A percentile compares a stretch with the other conserved stretches of the same genome.
Evolutionary conservation across 2,797 vertebrate genomes (phyloP).

Genomic region (Phylloscopus collybita): DNA sequence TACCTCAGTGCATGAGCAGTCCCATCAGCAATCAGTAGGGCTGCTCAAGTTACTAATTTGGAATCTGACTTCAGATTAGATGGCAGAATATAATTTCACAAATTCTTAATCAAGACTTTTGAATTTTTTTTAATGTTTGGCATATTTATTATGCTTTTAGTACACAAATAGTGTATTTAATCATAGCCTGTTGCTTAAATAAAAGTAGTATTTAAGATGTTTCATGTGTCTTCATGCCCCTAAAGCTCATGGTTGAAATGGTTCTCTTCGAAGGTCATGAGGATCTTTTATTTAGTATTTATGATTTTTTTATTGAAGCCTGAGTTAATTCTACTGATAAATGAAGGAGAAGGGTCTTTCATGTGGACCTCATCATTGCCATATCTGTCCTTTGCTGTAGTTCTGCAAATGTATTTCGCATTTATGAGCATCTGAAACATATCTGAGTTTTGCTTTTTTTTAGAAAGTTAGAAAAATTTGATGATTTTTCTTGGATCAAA

Average conservation of each 20-base stretch:
- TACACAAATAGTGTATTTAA: neutral
- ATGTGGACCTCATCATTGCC: neutral
- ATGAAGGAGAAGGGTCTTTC: neutral
- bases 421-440: neutral
- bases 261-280: neutral
- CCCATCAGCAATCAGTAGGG: neutral
- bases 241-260: neutral
- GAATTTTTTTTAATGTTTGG: neutral
- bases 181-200: neutral
- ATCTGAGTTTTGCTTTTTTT: neutral
- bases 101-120: neutral
- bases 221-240: neutral
- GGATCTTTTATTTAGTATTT: neutral
- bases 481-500: neutral
- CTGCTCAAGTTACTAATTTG: neutral
- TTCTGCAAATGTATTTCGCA: neutral
- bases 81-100: neutral
- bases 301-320: neutral
- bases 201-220: neutral
- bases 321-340: neutral
- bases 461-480: neutral
- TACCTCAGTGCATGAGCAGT: neutral
- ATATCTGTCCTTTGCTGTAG: neutral
- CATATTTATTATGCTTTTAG: neutral
- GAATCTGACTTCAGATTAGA: neutral